Evolutionary conservation across 2,888 invertebrate genomes (phyloP).

Genomic region (Acleris laterana): DNA sequence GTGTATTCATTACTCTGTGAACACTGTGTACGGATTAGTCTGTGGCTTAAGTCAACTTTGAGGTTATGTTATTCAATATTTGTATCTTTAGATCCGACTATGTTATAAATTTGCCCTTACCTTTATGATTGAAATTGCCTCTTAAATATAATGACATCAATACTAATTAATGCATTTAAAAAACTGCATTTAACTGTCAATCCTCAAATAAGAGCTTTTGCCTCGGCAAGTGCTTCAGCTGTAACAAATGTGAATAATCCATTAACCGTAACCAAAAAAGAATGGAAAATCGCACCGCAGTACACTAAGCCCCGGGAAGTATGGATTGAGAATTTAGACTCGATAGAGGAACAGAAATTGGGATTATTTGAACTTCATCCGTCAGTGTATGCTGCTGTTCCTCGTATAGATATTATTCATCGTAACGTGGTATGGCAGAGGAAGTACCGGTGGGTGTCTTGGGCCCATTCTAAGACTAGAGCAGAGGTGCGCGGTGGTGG

Average conservation of each 20-base stretch:
- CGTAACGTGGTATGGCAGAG: slow-evolving; percentile 94
- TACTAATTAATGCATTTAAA: slow-evolving; percentile 68
- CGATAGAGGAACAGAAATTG: slow-evolving; percentile 89
- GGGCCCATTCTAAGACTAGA: slow-evolving; percentile 90
- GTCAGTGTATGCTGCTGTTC: slow-evolving; percentile 91
- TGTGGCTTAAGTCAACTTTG: neutral
- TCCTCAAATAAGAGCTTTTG: slow-evolving; percentile 60
- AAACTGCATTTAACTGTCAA: slow-evolving; percentile 60
- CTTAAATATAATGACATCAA: slow-evolving; percentile 57
- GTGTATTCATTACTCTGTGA: too few species aligned
- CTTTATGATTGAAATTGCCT: neutral
- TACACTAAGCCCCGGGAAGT: slow-evolving; percentile 89
- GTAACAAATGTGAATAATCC: slow-evolving; percentile 45
- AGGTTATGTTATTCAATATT: slow-evolving; percentile 23
- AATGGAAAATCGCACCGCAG: slow-evolving; percentile 78
- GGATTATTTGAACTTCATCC: slow-evolving; percentile 96
- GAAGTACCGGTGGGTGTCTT: slow-evolving; percentile 92
- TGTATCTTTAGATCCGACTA: neutral
- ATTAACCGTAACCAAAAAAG: slow-evolving; percentile 66
- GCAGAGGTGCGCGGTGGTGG: slow-evolving; percentile 96
- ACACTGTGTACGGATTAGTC: too few species aligned
- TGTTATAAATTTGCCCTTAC: neutral
- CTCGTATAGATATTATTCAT: slow-evolving; percentile 94
- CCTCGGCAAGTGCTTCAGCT: slow-evolving; percentile 50
- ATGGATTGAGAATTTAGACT: slow-evolving; percentile 94